A percentile compares a stretch with the other conserved stretches of the same genome.
Conservation (phyloP, 2,113 vertebrate genomes). For the Erythrocercus mccallii region DNA sequence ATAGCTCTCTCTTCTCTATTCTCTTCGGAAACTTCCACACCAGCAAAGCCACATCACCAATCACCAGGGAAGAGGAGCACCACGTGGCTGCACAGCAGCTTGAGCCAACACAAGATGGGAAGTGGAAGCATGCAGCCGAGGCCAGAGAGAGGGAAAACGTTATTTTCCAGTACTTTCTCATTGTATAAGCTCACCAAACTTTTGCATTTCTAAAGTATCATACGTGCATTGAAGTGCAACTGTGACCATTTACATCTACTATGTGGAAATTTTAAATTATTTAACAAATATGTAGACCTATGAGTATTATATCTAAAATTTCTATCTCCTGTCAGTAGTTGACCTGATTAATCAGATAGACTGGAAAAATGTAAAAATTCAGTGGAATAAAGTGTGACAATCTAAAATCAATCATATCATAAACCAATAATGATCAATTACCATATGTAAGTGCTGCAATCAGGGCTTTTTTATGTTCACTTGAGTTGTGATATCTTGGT, state of each 20-base stretch:
- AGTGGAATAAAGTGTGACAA: background rate
- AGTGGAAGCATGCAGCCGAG: background rate
- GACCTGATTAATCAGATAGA: background rate
- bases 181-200: background rate
- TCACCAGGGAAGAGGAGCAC: background rate
- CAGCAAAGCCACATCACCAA: background rate
- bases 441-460: background rate
- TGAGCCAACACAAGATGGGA: background rate
- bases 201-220: background rate
- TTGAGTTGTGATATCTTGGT: background rate
- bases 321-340: background rate
- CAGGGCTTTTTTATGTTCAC: background rate
- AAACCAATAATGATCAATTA: background rate
- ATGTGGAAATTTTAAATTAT: background rate
- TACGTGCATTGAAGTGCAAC: background rate
- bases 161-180: background rate
- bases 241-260: background rate
- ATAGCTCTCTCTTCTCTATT: background rate
- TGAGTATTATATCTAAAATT: background rate
- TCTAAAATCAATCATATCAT: background rate
- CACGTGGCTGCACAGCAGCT: background rate
- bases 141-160: background rate
- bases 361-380: background rate
- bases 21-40: background rate
- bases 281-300: background rate